Base-by-base conservation (phyloP, 2,888 invertebrate genomes). In the Nowickia ferox region DNA sequence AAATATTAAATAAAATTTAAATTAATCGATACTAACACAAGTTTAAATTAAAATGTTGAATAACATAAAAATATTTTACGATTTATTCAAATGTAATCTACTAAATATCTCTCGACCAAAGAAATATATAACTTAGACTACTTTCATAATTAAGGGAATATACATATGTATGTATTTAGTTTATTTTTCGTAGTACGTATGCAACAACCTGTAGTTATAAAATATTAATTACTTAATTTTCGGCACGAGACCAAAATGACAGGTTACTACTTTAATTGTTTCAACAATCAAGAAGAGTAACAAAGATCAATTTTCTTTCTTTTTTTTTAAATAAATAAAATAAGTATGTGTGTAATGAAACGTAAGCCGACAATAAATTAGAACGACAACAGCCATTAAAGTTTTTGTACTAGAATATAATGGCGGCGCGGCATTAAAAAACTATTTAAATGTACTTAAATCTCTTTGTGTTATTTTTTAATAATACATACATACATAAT, bases 231-330 rank as follows among this genome's bases (percentile, higher is more conserved):
- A 61, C 46, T 11, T 55, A 40, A 42, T 59, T 11, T 42, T 30
- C 9, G 57, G 65, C 83, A 77, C 77, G 77, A 57, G 65, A 72
- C 71, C 46, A 38, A 17, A 42, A 0, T 65, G 57, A 77, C 82
- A 30, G 42, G 69, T 82, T 65, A 15, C 40, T 65, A 15, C 40
- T 61, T 61, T 82, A 69, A 69, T 82, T 69, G 53, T 61, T 19
- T 38, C 17, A 46, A 55, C 55, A 55, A n/a, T 40, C 30, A 30
- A 11, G 9, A 1, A 19, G 3, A 53, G 30, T 51, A 30, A 30
- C 30, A 30, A 30, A 30, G 30, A 4, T 30, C 30, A 30, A 30
- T 30, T 30, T 30, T 30, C 30, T 30, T 30, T 30, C 38, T 9
- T 63, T 71, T 61, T 53, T 13, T 72, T 13, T 59, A 17, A 61